phyloP scores from a whole-genome alignment of 2,113 vertebrate species.

The Nerophis lumbriciformis region DNA sequence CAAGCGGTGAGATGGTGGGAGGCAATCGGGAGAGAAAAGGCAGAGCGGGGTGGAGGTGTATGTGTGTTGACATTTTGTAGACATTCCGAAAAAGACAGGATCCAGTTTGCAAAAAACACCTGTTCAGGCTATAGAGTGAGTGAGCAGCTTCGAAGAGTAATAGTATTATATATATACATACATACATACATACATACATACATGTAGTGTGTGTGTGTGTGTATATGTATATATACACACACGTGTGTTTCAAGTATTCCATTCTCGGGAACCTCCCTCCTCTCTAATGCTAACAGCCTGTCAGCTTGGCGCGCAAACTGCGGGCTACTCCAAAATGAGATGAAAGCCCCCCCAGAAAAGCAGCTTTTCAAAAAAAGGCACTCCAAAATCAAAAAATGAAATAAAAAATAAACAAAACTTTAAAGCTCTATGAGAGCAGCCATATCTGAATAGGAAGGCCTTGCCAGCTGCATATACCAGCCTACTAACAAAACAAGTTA shows the following conservation, averaged over 20 bases:
- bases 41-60: conserved; percentile 51
- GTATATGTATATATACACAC: too few species aligned
- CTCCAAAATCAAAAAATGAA: conserved; percentile 88
- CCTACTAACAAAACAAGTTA: conserved; percentile 69
- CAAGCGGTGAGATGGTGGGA: conserved; percentile 79
- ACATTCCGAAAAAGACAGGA: conserved; percentile 73
- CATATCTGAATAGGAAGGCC: conserved; percentile 78
- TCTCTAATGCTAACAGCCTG: conserved; percentile 37
- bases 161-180: not conserved
- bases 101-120: conserved; percentile 75
- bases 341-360: conserved; percentile 80
- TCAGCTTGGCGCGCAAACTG: conserved; percentile 10
- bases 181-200: too few species aligned
- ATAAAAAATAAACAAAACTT: conserved; percentile 42
- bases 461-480: conserved; percentile 83
- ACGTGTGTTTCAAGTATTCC: conserved; percentile 71
- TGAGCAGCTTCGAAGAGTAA: conserved; percentile 75
- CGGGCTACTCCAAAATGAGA: conserved; percentile 46
- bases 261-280: conserved; percentile 51
- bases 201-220: conserved; percentile 25
- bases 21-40: conserved; percentile 59
- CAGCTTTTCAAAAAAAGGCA: conserved; percentile 89
- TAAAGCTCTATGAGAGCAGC: conserved; percentile 90
- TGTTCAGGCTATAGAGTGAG: conserved; percentile 80
- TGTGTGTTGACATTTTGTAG: conserved; percentile 64